Conservation (phyloP, 2,888 invertebrate genomes). For the Temnothorax unifasciatus region DNA sequence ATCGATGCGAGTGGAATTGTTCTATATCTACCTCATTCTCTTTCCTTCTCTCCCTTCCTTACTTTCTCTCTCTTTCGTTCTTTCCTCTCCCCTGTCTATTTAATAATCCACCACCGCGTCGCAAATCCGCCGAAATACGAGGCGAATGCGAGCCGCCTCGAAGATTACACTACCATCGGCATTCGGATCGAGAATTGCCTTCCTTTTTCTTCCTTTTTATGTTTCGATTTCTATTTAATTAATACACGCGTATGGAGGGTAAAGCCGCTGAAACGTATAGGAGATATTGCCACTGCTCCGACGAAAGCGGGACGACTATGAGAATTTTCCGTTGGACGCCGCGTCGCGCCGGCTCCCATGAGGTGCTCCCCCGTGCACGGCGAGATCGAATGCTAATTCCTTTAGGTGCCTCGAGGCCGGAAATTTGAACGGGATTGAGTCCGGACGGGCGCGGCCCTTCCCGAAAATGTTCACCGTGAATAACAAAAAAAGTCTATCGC, state of each 20-base stretch:
- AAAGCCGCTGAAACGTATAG: slow-evolving; percentile 18
- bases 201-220: not conserved
- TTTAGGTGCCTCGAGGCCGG: slow-evolving; percentile 80
- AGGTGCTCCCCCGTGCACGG: slow-evolving; percentile 64
- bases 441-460: slow-evolving; percentile 58
- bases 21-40: slow-evolving; percentile 15
- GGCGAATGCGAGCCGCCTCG: slow-evolving; percentile 34
- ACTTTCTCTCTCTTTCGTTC: not conserved
- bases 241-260: not conserved
- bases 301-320: slow-evolving; percentile 54
- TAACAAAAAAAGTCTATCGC: slow-evolving; percentile 77
- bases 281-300: slow-evolving; percentile 11
- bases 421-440: slow-evolving; percentile 81
- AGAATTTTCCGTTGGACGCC: slow-evolving; percentile 66
- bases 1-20: slow-evolving; percentile 28
- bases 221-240: slow-evolving; percentile 37
- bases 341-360: slow-evolving; percentile 64
- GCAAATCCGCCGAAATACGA: slow-evolving; percentile 42
- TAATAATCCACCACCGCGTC: slow-evolving; percentile 38
- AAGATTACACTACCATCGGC: slow-evolving; percentile 28
- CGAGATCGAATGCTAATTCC: slow-evolving; percentile 83
- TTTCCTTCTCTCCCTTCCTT: not conserved
- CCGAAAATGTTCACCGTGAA: slow-evolving; percentile 77
- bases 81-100: not conserved
- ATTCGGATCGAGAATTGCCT: not conserved